These are phyloP conservation scores for Thysanoteuthis rhombus DNA, from an alignment of 2,888 invertebrate species.

Conservation along the genomic window DNA sequence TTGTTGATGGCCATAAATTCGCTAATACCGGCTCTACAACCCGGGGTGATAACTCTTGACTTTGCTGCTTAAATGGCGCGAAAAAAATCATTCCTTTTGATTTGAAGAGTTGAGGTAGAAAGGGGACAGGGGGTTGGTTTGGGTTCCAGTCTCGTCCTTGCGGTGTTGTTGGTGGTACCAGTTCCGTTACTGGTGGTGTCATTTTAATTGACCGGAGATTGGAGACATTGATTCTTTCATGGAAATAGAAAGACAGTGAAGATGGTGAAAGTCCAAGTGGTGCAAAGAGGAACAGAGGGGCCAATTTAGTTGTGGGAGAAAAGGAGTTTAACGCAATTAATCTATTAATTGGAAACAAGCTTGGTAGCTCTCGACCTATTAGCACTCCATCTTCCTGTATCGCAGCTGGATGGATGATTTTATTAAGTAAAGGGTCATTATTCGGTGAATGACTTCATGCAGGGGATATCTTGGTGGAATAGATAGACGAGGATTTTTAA, in stretches of 20 bases:
- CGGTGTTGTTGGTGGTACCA: background rate
- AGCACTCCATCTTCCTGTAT: background rate
- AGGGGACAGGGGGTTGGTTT: background rate
- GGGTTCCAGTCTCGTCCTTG: background rate
- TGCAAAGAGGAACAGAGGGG: background rate
- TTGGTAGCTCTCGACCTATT: background rate
- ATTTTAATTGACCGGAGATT: background rate
- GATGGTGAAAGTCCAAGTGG: background rate
- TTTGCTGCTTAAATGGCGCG: background rate
- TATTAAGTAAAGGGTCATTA: background rate
- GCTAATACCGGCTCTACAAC: background rate
- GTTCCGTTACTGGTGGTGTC: background rate
- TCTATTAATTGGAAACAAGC: background rate
- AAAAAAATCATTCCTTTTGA: background rate
- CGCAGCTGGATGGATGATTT: background rate
- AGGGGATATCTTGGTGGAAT: background rate
- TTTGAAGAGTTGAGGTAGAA: background rate
- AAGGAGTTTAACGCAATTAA: background rate
- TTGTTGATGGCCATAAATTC: background rate
- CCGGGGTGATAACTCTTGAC: background rate
- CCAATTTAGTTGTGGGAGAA: background rate
- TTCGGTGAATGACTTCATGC: background rate
- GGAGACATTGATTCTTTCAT: background rate
- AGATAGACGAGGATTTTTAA: background rate
- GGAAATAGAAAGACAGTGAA: background rate